Evolutionary conservation across 1,140 invertebrate genomes (phyloP), one percentile per base, ranked within the genome.

Genomic region (Kradibia gibbosae): DNA sequence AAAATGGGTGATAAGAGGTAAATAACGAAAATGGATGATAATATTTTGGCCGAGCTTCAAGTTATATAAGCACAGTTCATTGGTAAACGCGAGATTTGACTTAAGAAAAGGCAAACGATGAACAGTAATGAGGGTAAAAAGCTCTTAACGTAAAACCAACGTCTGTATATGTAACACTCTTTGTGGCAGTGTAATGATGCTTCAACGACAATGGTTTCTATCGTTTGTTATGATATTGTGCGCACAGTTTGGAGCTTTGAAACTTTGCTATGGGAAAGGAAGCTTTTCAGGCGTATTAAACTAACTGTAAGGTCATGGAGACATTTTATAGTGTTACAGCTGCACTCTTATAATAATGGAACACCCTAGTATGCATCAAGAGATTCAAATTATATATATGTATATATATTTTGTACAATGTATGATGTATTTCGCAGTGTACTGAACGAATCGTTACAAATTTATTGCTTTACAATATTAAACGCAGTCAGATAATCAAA

Each of bases 151-250:
- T 28, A 0, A 31, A 20, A 65, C 0, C 15, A 65, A 65, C 17
- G 60, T 17, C 31, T 36, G 31, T 65, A 25, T 65, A 65, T 17
- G 60, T 65, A 20, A 20, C 15, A 65, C 31, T 65, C 60, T 28
- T 65, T 65, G 60, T 3, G 31, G n/a, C n/a, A 42, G 67, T 70
- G 72, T 74, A 74, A 74, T 74, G 72, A 74, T 48, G 48, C 72
- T 55, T 74, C 48, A 22, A 55, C 72, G 31, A 55, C 50, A 76
- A 76, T 60, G n/a, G 39, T 22, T 22, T 25, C 67, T 25, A 7
- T 45, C 36, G n/a, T 42, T 70, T 34, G 45, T 70, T 70, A 70
- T 45, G 67, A 42, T 36, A 70, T 70, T 8, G 4, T 65, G 60
- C 17, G 31, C 60, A 65, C 36, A 65, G 28, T 65, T 65, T 65